Percentiles rank a stretch among this genome's conserved stretches.
Conservation (phyloP, 2,888 invertebrate genomes). For the Caradrina clavipalpis region DNA sequence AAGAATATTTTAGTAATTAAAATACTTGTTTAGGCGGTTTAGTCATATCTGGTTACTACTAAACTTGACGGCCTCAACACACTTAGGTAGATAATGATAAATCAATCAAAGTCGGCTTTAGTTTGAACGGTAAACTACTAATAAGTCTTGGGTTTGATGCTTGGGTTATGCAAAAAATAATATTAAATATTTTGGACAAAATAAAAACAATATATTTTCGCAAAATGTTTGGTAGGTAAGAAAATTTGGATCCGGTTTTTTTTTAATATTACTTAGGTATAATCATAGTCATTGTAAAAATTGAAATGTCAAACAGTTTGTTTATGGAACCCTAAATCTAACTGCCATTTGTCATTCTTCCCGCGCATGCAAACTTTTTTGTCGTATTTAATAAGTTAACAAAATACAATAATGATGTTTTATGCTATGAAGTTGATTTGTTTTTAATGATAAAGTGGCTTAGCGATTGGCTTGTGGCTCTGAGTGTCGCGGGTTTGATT, state of each 20-base stretch:
- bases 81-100: constrained; percentile 17
- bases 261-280: too few species aligned
- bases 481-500: too few species aligned
- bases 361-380: constrained; percentile 32
- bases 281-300: not conserved
- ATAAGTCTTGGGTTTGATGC: not conserved
- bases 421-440: too few species aligned
- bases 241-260: too few species aligned
- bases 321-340: constrained; percentile 28
- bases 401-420: constrained; percentile 18
- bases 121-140: not conserved
- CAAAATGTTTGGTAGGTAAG: too few species aligned
- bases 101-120: constrained; percentile 22
- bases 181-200: not conserved
- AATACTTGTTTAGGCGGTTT: not conserved
- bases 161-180: not conserved
- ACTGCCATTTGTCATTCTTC: constrained; percentile 27
- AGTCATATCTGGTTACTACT: not conserved
- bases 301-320: not conserved
- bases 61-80: constrained; percentile 23
- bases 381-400: constrained; percentile 14
- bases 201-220: too few species aligned
- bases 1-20: not conserved
- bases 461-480: too few species aligned
- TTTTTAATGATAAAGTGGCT: too few species aligned